A percentile compares a stretch with the other conserved stretches of the same genome.
Conservation (phyloP, 2,888 invertebrate species). For the Anodontia alba region DNA sequence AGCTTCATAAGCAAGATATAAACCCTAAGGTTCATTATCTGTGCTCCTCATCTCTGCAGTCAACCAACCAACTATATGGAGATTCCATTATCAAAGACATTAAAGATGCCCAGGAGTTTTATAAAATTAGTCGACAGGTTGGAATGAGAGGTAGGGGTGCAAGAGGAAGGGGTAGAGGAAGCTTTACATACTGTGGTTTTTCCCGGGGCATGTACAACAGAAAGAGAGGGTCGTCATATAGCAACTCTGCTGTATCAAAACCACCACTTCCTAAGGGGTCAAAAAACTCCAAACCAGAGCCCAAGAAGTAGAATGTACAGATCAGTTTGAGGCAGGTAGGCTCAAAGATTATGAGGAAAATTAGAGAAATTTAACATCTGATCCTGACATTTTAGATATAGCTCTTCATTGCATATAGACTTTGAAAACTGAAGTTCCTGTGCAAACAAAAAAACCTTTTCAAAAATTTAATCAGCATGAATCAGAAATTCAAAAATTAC, state of each 20-base stretch:
- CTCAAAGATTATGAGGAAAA: constrained; percentile 18
- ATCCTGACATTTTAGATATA: neutral
- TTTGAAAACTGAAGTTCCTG: constrained; percentile 10
- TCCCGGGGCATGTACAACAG: neutral
- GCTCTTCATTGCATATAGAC: neutral
- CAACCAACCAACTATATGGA: neutral
- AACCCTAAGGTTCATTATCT: too few species aligned
- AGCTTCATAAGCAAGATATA: too few species aligned
- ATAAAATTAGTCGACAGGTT: neutral
- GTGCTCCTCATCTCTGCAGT: neutral
- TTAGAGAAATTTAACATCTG: constrained; percentile 6
- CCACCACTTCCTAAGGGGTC: neutral
- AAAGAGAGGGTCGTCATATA: neutral
- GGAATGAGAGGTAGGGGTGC: neutral
- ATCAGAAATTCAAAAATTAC: neutral
- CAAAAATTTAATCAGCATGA: constrained; percentile 5
- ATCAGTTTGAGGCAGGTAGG: constrained; percentile 5
- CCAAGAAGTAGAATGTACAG: neutral
- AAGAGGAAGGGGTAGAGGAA: neutral
- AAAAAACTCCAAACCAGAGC: constrained; percentile 14
- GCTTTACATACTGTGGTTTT: neutral
- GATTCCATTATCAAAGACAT: too few species aligned
- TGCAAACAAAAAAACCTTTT: too few species aligned
- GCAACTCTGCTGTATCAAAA: neutral
- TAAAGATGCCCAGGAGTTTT: neutral